Percentiles rank a stretch among this genome's conserved stretches.
phyloP scores from a whole-genome alignment of 2,797 vertebrate genomes.

The Melanotaenia nigrans region DNA sequence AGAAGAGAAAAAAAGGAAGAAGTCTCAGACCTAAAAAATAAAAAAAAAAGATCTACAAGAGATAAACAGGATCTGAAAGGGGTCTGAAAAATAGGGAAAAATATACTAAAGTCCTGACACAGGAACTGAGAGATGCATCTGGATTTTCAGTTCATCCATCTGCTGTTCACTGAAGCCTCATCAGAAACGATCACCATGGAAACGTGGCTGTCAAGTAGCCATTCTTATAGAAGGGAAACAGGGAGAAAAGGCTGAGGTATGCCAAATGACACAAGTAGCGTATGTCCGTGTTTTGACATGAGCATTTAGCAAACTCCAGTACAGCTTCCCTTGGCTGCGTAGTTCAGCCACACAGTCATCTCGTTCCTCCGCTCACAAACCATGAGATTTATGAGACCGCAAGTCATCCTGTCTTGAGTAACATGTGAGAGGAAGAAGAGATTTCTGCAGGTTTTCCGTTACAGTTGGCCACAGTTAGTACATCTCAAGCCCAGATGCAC shows the following conservation, averaged over 20 bases:
- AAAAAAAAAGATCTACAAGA: background rate
- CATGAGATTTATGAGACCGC: background rate
- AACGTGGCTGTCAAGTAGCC: background rate
- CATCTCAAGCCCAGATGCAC: background rate
- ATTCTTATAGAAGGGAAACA: background rate
- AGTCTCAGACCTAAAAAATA: background rate
- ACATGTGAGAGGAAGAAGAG: background rate
- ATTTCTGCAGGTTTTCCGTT: background rate
- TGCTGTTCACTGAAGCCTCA: background rate
- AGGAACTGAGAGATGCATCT: background rate
- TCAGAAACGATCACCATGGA: background rate
- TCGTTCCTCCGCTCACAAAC: background rate
- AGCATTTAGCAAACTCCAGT: background rate
- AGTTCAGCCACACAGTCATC: background rate
- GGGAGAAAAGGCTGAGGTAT: background rate
- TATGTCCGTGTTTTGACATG: background rate
- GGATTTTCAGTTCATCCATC: background rate
- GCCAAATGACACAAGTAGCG: no score
- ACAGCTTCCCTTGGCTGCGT: background rate
- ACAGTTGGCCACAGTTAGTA: background rate
- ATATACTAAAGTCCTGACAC: background rate
- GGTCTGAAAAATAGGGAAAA: background rate
- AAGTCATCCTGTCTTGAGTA: background rate
- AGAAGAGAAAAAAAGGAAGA: background rate
- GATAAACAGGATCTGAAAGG: background rate